Evolutionary conservation across 2,888 invertebrate species (phyloP).

Genomic region (Chloroclystis v-ata): DNA sequence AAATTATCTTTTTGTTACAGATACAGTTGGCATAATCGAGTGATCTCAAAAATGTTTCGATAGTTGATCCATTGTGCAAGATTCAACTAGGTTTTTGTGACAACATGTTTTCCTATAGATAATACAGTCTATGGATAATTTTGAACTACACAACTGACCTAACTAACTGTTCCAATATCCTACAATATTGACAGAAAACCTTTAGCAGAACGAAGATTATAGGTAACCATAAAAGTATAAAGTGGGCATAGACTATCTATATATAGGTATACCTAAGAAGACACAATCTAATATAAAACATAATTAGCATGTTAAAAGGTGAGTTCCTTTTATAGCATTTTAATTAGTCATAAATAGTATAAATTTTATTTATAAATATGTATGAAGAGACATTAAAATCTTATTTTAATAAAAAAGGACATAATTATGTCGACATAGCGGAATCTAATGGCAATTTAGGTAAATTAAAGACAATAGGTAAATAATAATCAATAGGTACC

Average conservation of each 20-base stretch:
- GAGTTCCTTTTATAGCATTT: constrained; percentile 5
- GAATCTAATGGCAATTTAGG: no score
- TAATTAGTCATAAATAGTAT: constrained; percentile 5
- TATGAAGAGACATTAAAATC: background rate
- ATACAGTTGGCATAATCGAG: constrained; percentile 29
- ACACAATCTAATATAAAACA: background rate
- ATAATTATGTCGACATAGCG: no score
- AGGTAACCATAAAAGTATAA: background rate
- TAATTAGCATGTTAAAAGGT: background rate
- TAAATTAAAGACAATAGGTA: no score
- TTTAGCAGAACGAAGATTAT: constrained; percentile 1
- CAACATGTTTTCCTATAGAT: background rate
- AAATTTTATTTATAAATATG: background rate
- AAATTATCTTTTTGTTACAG: constrained; percentile 23
- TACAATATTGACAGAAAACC: background rate
- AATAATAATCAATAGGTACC: no score
- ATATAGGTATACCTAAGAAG: constrained; percentile 10
- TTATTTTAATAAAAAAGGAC: background rate
- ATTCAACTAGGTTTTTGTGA: background rate
- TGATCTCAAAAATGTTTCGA: constrained; percentile 56
- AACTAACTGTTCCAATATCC: no score
- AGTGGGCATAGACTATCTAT: no score
- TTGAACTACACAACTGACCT: no score
- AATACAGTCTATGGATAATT: no score
- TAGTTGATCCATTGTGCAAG: constrained; percentile 44